Conservation (phyloP, 2,797 vertebrate species). For the Pseudochirops corinnae region DNA sequence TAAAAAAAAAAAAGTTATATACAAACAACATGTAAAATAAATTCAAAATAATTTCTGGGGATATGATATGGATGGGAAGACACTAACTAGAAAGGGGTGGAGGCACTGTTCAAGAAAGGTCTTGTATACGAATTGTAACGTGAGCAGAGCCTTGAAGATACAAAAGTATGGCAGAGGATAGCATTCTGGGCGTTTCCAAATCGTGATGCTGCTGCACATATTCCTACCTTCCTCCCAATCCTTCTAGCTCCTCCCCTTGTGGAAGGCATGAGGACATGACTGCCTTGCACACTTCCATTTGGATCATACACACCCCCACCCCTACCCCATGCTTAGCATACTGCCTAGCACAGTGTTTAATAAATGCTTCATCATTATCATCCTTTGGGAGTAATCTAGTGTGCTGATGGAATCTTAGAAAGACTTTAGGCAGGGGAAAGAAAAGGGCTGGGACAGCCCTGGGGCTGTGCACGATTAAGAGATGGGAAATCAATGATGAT, state of each 20-base stretch:
- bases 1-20: background rate
- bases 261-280: background rate
- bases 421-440: background rate
- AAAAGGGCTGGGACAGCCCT: background rate
- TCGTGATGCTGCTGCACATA: background rate
- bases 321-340: background rate
- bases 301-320: background rate
- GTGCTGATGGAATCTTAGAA: background rate
- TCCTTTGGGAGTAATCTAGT: background rate
- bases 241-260: background rate
- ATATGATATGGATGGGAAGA: background rate
- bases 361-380: background rate
- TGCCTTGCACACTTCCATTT: background rate
- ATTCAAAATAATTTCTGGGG: background rate
- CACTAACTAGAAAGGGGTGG: background rate
- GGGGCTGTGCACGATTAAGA: background rate
- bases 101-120: background rate
- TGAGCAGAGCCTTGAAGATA: background rate
- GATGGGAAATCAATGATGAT: background rate
- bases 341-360: background rate
- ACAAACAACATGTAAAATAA: background rate
- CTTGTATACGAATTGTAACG: background rate
- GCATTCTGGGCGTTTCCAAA: background rate
- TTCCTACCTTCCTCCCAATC: background rate
- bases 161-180: background rate